Conservation (phyloP, 2,113 vertebrate genomes). For the Morone chrysops region DNA sequence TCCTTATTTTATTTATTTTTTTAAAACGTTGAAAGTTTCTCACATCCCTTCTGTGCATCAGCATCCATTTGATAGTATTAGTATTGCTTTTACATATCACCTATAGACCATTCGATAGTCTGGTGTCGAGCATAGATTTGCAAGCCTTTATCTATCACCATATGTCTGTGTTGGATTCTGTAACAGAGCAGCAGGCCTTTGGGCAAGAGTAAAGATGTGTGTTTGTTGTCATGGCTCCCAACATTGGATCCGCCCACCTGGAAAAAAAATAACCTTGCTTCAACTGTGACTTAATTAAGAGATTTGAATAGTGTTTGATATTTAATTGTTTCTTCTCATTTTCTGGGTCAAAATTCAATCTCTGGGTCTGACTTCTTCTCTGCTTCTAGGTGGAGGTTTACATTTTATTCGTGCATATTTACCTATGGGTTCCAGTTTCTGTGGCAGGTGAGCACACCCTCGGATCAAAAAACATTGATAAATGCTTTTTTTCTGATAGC, state of each 20-base stretch:
- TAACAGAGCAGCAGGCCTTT: background rate
- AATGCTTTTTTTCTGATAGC: background rate
- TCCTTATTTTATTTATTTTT: no score
- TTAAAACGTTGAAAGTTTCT: no score
- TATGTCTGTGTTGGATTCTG: background rate
- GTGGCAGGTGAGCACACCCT: slow-evolving; percentile 90
- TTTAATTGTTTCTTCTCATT: background rate
- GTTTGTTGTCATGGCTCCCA: background rate
- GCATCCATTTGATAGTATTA: background rate
- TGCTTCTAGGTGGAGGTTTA: slow-evolving; percentile 94
- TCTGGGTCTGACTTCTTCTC: slow-evolving; percentile 30
- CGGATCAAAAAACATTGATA: slow-evolving; percentile 1
- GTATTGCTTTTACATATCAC: no score
- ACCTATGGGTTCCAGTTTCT: slow-evolving; percentile 93
- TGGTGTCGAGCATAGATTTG: background rate
- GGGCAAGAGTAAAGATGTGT: background rate
- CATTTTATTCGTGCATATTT: slow-evolving; percentile 96
- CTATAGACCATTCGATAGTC: background rate
- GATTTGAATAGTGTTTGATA: slow-evolving; percentile 10
- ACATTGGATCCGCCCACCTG: no score
- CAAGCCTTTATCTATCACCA: background rate
- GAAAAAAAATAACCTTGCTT: background rate
- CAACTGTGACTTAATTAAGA: background rate
- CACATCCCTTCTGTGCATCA: background rate
- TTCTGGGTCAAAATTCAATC: slow-evolving; percentile 5